Percentiles rank a stretch among this genome's conserved stretches.
Evolutionary conservation across 2,797 vertebrate species (phyloP).

Genomic region (Macroramphosus scolopax): DNA sequence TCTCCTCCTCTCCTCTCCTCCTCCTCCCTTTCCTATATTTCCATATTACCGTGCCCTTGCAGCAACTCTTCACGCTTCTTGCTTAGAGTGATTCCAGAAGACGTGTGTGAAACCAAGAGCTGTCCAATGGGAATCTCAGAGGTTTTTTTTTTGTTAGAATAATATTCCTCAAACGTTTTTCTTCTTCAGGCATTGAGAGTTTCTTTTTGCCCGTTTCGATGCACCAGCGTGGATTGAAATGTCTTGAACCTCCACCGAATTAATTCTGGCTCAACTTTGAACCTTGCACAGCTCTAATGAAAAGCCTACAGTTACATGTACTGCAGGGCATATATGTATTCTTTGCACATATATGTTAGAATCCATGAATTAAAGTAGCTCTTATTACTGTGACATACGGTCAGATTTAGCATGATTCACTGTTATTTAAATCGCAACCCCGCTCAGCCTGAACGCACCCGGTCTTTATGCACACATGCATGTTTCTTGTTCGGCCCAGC

Average conservation of each 20-base stretch:
- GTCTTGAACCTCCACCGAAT: constrained; percentile 56
- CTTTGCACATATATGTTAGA: constrained; percentile 31
- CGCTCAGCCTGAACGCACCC: constrained; percentile 12
- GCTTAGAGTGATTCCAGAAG: constrained; percentile 57
- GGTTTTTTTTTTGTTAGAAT: constrained; percentile 62
- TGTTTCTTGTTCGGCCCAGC: constrained; percentile 48
- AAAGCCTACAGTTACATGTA: constrained; percentile 33
- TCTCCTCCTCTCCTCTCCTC: neutral
- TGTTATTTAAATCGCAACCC: constrained; percentile 13
- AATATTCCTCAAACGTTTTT: constrained; percentile 71
- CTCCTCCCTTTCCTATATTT: constrained; percentile 13
- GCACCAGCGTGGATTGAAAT: constrained; percentile 50
- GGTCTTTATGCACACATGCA: constrained; percentile 28
- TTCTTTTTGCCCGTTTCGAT: constrained; percentile 49
- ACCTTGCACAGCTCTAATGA: constrained; percentile 60
- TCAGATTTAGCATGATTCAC: constrained; percentile 18
- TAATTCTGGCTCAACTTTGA: constrained; percentile 56
- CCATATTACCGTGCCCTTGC: constrained; percentile 40
- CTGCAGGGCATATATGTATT: constrained; percentile 1
- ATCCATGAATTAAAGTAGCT: constrained; percentile 11
- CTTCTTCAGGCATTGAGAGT: constrained; percentile 52
- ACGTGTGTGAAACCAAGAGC: constrained; percentile 46
- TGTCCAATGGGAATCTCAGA: constrained; percentile 63
- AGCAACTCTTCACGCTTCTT: constrained; percentile 50
- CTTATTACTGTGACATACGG: constrained; percentile 23